Evolutionary conservation across 92 coral and sea anemone genomes (phyloP).

Genomic region (Phymanthus crucifer): DNA sequence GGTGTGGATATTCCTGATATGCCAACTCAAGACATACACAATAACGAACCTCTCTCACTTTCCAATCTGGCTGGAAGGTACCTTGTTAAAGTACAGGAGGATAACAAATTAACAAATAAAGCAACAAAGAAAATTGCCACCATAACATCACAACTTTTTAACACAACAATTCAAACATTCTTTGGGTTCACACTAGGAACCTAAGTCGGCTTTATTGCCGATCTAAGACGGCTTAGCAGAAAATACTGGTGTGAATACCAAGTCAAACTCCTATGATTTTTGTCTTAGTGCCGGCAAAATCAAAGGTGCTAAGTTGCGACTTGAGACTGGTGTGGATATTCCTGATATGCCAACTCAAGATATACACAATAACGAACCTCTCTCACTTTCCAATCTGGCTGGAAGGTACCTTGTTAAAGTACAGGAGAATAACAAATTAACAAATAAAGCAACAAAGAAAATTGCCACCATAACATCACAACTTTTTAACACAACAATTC

Average conservation of each 20-base stretch:
- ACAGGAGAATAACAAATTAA: conserved; percentile 27
- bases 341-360: no score
- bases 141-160: conserved; percentile 7
- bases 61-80: conserved; percentile 21
- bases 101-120: conserved; percentile 19
- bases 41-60: not conserved
- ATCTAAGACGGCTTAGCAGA: no score
- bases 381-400: conserved; percentile 11
- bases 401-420: conserved; percentile 22
- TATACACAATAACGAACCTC: not conserved
- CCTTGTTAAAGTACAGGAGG: conserved; percentile 21
- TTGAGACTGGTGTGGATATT: no score
- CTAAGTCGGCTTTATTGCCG: no score
- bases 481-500: not conserved
- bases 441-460: conserved; percentile 10
- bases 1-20: no score
- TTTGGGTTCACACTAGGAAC: no score
- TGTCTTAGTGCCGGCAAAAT: no score
- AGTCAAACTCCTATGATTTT: no score
- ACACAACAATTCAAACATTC: no score
- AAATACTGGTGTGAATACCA: no score
- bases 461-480: conserved; percentile 14
- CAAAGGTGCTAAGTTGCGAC: no score
- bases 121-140: conserved; percentile 15
- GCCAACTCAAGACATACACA: no score